A percentile compares a stretch with the other conserved stretches of the same genome.
phyloP scores from a whole-genome alignment of 30 jellyfish, hydroid and myxozoan species.

The Aurelia coerulea region DNA sequence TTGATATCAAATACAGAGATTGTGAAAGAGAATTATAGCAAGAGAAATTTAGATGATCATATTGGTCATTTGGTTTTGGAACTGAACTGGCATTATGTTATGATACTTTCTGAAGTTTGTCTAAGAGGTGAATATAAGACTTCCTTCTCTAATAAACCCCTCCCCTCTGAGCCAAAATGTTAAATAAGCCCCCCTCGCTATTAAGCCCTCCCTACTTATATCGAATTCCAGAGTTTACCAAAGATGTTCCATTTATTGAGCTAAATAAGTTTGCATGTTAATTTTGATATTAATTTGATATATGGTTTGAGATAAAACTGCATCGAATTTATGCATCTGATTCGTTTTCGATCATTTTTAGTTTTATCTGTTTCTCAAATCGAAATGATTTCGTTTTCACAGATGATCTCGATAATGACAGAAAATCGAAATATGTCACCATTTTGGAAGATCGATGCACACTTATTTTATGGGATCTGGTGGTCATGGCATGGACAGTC shows the following conservation, averaged over 20 bases:
- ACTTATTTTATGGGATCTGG: slow-evolving; percentile 32
- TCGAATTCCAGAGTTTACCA: too few relatives aligned
- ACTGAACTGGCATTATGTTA: slow-evolving; percentile 17
- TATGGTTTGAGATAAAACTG: too few relatives aligned
- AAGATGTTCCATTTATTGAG: too few relatives aligned
- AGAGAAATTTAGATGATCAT: background rate
- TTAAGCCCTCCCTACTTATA: too few relatives aligned
- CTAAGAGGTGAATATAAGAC: background rate
- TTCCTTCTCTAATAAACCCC: too few relatives aligned
- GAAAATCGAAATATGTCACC: slow-evolving; percentile 16
- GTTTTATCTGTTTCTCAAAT: too few relatives aligned
- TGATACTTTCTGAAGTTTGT: slow-evolving; percentile 7
- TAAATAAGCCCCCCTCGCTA: too few relatives aligned
- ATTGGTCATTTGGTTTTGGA: slow-evolving; percentile 8
- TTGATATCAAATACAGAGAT: background rate
- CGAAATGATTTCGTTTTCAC: background rate
- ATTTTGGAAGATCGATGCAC: slow-evolving; percentile 39
- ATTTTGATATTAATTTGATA: too few relatives aligned
- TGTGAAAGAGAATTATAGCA: background rate
- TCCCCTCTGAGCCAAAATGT: too few relatives aligned
- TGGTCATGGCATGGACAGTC: slow-evolving; percentile 12
- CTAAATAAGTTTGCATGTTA: too few relatives aligned
- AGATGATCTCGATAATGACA: slow-evolving; percentile 20
- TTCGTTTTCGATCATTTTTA: too few relatives aligned
- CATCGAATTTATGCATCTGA: too few relatives aligned